Base-by-base conservation (phyloP, 2,888 invertebrate species). In the Hemistola chrysoprasaria region DNA sequence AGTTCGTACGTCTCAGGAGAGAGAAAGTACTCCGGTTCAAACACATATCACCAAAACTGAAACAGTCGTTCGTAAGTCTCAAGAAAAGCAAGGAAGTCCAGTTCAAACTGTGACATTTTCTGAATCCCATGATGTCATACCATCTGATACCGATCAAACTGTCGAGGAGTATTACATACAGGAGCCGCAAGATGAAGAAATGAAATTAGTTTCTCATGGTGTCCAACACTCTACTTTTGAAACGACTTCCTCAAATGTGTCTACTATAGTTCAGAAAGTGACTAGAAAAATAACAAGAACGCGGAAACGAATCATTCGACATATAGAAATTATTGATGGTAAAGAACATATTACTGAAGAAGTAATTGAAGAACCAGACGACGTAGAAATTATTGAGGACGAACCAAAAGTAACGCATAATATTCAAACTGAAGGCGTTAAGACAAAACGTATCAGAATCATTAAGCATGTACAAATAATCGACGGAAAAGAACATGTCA, bases 261-360 rank as follows among this genome's bases (percentile, higher is more conserved):
- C 93, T 26, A 93, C 95, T 6, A 92, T 95, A 1, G 92, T 95
- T 0, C 94, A 95, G 65, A 95, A 94, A 71, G 93, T 95, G 0
- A 94, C 95, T 0, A 90, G 94, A 61, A 92, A 93, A 69, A 92
- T 95, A 7, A 93, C 95, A 16, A 90, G 93, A 47, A 94, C 92
- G 59, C 93, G 92, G 11, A 90, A 93, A 42, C 92, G 93, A 56
- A 93, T 95, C 8, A 93, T 96, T 26, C 92, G 93, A 57, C 93
- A 93, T 56, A 92, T 95, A 8, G 92, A 93, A 11, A 92, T 95
- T 4, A 92, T 96, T 45, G 93, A 96, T 71, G 96, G 96, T 0
- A 93, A 95, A 75, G 96, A 96, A 75, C 93, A 93, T 47, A 91
- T 95, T 0, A 94, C 93, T 1, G 96, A 96, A 79, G 95, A 96